Percentiles rank a stretch among this genome's conserved stretches.
phyloP scores from a whole-genome alignment of 2,797 vertebrate genomes.

The Momotus momota region DNA sequence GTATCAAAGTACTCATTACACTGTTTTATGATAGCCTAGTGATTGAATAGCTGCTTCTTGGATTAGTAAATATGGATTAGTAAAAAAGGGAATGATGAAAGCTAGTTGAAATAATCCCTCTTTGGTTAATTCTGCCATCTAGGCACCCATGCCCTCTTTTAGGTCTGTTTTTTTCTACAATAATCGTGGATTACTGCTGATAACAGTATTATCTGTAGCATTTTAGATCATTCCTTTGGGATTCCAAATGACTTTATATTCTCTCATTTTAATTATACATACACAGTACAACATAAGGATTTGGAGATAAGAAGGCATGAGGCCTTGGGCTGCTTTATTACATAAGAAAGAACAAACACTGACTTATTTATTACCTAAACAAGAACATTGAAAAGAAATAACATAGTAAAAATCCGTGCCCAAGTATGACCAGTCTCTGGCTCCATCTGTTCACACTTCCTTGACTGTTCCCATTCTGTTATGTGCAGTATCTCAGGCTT shows the following conservation, averaged over 20 bases:
- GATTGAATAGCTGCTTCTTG: not conserved
- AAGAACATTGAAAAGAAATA: not conserved
- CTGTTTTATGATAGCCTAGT: not conserved
- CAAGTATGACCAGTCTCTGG: not conserved
- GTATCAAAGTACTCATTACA: not conserved
- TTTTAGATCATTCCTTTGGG: not conserved
- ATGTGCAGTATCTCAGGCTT: not conserved
- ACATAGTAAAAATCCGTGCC: not conserved
- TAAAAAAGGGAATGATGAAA: not conserved
- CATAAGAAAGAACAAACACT: not conserved
- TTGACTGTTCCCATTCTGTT: not conserved
- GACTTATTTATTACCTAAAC: not conserved
- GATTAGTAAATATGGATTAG: not conserved
- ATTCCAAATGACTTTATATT: not conserved
- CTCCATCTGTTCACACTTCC: not conserved
- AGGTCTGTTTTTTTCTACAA: not conserved
- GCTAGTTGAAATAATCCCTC: conserved; percentile 5
- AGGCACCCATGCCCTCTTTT: not conserved
- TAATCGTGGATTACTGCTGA: conserved; percentile 40
- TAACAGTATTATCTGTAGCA: conserved; percentile 10
- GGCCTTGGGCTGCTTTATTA: not conserved
- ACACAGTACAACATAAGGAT: not conserved
- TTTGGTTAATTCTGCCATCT: not conserved
- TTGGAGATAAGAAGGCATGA: not conserved
- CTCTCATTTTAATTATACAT: conserved; percentile 27